Base-by-base conservation (phyloP, 2,888 invertebrate genomes). In the Odontocolon sp. region DNA sequence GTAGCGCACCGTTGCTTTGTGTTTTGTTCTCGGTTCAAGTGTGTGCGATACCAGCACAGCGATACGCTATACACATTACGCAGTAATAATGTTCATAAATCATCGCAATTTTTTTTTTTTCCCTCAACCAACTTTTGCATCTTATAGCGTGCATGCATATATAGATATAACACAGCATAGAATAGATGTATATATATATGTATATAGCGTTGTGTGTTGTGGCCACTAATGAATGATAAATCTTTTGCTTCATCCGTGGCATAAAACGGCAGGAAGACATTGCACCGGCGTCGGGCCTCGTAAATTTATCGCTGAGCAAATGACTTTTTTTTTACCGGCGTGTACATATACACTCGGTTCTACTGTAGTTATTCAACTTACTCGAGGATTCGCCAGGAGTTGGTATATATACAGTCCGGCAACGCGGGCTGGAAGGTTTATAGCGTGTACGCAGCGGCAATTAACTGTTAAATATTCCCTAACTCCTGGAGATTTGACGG, bases 291-390 rank as follows among this genome's bases (percentile, higher is more conserved):
- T 45, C 45, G 42, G 69, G 18, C 36, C 63, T 71, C 76, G 76
- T 76, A 76, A 76, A 76, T 71, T 76, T 71, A 71, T 76, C 71
- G 38, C 28, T 33, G 54, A 52, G 54, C 71, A 63, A 71, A 76
- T 67, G 67, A 33, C 42, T 45, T 40, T 56, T 54, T 56, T 36
- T 8, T 45, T 33, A 14, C 11, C 33, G 5, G 14, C 23, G 18
- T 26, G 38, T 57, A n/a, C 28, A 36, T 38, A 14, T 6, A 5
- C 21, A 18, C 47, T 47, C n/a, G n/a, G n/a, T n/a, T n/a, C n/a
- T n/a, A n/a, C n/a, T n/a, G n/a, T n/a, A n/a, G n/a, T n/a, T n/a
- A n/a, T n/a, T n/a, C n/a, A n/a, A n/a, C n/a, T n/a, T n/a, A n/a
- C 3, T 47, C 23, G 40, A 33, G 31, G 45, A 45, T 68, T 54